Evolutionary conservation across 2,888 invertebrate genomes (phyloP), one percentile per base, ranked within the genome.

Genomic region (Noctua fimbriata): DNA sequence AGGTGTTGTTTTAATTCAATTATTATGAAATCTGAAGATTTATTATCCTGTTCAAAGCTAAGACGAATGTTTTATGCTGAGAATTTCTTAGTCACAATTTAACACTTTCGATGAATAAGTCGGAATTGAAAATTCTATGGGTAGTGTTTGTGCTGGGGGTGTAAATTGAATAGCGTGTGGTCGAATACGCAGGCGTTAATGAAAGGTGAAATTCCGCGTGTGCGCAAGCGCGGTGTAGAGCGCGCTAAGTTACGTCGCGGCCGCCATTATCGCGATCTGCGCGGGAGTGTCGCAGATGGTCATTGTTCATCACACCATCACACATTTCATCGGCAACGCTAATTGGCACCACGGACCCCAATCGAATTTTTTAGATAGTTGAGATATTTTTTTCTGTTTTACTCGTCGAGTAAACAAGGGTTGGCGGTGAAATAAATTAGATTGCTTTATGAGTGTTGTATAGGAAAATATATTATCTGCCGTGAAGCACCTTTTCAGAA

Each of bases 311-410:
- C 93, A 93, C 89, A 89, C 84, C 87, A 90, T 88, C 91, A 89
- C 90, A 89, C 91, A 90, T 92, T 91, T 90, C 91, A 92, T 91
- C 91, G 90, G 87, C 83, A 87, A 90, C 93, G 92, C 94, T 94
- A 94, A 94, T 94, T 94, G 92, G 93, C 88, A 90, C 86, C 87
- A 81, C 69, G 70, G 81, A 76, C 83, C 81, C 83, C 87, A 87
- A 88, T 83, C 84, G 82, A 87, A 89, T 91, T 86, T 88, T 89
- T 85, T 81, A 88, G 77, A 90, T 90, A 87, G 73, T 75, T 69
- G 52, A 75, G 49, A 85, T 76, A 60, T 75, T 87, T 86, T 82
- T 84, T 86, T 81, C 70, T 74, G 44, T 86, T 85, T 80, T 69
- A 41, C 49, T 71, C 41, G 55, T 65, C 71, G 60, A 72, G 85